Evolutionary conservation across 2,888 invertebrate species (phyloP).

Genomic region (Saturnia japonica): DNA sequence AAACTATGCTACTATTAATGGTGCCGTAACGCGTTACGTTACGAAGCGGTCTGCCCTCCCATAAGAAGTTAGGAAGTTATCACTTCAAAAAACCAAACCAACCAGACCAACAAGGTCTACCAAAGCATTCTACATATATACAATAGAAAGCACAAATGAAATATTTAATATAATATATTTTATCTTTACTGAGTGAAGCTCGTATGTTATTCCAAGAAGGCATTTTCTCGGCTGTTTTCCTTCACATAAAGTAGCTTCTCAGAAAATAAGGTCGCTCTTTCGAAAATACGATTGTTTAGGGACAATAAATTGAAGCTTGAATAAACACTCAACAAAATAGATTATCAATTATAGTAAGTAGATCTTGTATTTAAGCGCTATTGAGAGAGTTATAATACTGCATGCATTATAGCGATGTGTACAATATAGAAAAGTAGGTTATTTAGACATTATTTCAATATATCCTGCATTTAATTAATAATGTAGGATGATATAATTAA

Average conservation of each 20-base stretch:
- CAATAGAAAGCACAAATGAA: background rate
- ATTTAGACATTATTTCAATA: background rate
- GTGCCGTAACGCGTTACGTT: no score
- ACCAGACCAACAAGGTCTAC: no score
- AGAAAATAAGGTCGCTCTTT: conserved; percentile 56
- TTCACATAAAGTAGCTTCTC: conserved; percentile 54
- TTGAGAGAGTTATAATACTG: background rate
- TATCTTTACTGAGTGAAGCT: conserved; percentile 35
- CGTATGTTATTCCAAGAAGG: conserved; percentile 49
- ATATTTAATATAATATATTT: conserved; percentile 36
- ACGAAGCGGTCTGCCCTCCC: no score
- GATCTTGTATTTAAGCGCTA: conserved; percentile 10
- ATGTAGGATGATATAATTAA: no score
- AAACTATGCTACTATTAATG: no score
- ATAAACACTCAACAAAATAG: conserved; percentile 57
- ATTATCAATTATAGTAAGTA: conserved; percentile 41
- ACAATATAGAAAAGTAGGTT: background rate
- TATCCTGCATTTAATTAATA: no score
- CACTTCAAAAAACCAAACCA: no score
- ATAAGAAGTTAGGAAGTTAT: no score
- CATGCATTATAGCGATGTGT: background rate
- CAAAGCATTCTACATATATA: no score
- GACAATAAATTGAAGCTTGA: conserved; percentile 62
- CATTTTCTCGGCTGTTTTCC: conserved; percentile 48
- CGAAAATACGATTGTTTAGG: conserved; percentile 58